These are phyloP conservation scores for Proteles cristata DNA, from an alignment of 2,113 vertebrate species.

Conservation along the genomic window DNA sequence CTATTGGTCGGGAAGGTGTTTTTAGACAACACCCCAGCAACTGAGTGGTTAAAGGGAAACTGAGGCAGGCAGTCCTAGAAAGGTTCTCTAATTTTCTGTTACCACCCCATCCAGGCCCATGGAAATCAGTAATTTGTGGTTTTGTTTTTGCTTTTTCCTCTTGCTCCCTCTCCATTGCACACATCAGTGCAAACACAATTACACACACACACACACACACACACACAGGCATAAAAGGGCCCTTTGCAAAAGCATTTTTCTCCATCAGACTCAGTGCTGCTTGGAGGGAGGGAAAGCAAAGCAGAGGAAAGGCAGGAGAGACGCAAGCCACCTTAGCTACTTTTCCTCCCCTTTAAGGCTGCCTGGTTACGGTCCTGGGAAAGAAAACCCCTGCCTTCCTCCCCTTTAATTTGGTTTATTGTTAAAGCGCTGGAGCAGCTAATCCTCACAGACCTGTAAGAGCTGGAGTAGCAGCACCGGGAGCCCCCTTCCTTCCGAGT, in stretches of 20 bases:
- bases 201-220: not conserved
- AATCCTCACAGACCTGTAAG: slow-evolving; percentile 83
- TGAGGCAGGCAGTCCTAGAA: slow-evolving; percentile 3
- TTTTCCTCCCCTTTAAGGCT: slow-evolving; percentile 80
- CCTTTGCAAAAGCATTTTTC: slow-evolving; percentile 24
- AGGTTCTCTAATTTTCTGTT: not conserved
- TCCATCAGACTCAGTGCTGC: slow-evolving; percentile 1
- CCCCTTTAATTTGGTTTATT: slow-evolving; percentile 81
- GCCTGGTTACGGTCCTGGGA: slow-evolving; percentile 81
- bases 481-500: slow-evolving; percentile 67
- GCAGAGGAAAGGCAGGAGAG: not conserved
- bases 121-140: not conserved
- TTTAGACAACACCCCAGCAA: not conserved
- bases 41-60: slow-evolving; percentile 11
- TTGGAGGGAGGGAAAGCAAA: slow-evolving; percentile 16
- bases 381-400: slow-evolving; percentile 82
- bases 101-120: not conserved
- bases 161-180: not conserved
- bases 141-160: not conserved
- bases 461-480: slow-evolving; percentile 74
- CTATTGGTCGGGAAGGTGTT: not conserved
- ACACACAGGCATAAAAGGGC: not conserved
- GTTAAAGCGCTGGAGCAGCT: slow-evolving; percentile 67
- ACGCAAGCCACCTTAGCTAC: slow-evolving; percentile 69
- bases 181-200: not conserved